A percentile compares a stretch with the other conserved stretches of the same genome.
phyloP scores from a whole-genome alignment of 2,797 vertebrate species.

The Scleropages formosus region DNA sequence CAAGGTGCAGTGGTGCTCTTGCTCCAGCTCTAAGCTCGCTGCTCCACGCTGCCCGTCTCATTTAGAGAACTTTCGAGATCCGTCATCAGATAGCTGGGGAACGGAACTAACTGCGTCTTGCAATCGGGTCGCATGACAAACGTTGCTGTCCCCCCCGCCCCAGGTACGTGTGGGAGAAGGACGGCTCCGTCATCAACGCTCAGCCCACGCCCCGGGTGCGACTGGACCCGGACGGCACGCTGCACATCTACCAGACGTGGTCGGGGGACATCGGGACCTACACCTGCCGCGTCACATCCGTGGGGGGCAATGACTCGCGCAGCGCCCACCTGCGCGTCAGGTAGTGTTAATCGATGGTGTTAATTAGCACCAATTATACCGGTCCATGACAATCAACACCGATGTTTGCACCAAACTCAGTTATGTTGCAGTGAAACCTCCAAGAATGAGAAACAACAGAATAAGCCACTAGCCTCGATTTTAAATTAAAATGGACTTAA shows the following conservation, averaged over 20 bases:
- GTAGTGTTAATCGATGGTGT: constrained; percentile 58
- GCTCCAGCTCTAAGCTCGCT: too few species aligned
- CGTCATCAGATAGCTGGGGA: neutral
- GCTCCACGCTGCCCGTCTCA: constrained; percentile 16
- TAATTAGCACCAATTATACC: too few species aligned
- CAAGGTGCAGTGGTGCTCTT: too few species aligned
- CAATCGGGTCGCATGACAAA: neutral
- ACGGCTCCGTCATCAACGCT: constrained; percentile 67
- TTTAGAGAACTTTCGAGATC: neutral
- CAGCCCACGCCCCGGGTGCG: constrained; percentile 77
- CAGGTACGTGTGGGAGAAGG: constrained; percentile 93
- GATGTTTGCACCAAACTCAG: too few species aligned
- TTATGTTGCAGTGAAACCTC: too few species aligned
- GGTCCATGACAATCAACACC: too few species aligned
- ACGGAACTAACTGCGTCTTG: too few species aligned
- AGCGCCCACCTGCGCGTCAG: constrained; percentile 89
- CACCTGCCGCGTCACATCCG: constrained; percentile 87
- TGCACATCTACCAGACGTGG: constrained; percentile 96
- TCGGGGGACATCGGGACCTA: constrained; percentile 94
- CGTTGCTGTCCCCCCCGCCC: neutral
- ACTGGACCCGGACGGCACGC: constrained; percentile 76
- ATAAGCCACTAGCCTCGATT: neutral
- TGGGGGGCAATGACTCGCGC: constrained; percentile 88
- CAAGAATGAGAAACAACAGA: neutral
- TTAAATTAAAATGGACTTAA: too few species aligned